Evolutionary conservation across 2,113 vertebrate species (phyloP).

Genomic region (Heloderma charlesbogerti): DNA sequence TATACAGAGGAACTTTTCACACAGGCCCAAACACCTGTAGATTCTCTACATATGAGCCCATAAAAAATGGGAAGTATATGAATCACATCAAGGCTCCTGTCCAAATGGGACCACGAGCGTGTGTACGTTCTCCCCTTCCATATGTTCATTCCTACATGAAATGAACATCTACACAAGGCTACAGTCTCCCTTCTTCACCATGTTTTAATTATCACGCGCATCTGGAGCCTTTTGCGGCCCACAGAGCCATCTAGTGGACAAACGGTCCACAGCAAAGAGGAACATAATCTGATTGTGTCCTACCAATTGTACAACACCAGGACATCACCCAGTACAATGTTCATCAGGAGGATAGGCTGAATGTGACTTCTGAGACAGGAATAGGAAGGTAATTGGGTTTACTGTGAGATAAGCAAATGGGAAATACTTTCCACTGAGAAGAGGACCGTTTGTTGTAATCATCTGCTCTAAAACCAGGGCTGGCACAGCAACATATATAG

Average conservation of each 20-base stretch:
- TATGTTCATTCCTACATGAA: not conserved
- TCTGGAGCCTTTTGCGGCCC: not conserved
- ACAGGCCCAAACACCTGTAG: not conserved
- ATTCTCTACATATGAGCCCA: too few species aligned
- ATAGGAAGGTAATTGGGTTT: not conserved
- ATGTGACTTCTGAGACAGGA: not conserved
- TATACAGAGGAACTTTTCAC: not conserved
- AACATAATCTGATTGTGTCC: not conserved
- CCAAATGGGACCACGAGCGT: not conserved
- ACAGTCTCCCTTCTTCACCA: not conserved
- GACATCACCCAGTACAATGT: not conserved
- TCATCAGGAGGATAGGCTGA: rapidly evolving
- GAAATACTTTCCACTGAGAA: conserved; percentile 38
- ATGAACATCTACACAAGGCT: not conserved
- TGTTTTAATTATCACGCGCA: rapidly evolving
- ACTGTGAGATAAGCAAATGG: conserved; percentile 13
- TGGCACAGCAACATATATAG: not conserved
- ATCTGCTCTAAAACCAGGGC: not conserved
- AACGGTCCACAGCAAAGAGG: not conserved
- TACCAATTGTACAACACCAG: rapidly evolving
- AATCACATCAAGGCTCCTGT: not conserved
- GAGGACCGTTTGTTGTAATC: not conserved
- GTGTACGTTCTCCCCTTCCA: not conserved
- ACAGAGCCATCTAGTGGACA: not conserved
- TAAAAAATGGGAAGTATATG: not conserved